Percentiles rank a stretch among this genome's conserved stretches.
Evolutionary conservation across 2,888 invertebrate genomes (phyloP).

Genomic region (Heliconius erato): DNA sequence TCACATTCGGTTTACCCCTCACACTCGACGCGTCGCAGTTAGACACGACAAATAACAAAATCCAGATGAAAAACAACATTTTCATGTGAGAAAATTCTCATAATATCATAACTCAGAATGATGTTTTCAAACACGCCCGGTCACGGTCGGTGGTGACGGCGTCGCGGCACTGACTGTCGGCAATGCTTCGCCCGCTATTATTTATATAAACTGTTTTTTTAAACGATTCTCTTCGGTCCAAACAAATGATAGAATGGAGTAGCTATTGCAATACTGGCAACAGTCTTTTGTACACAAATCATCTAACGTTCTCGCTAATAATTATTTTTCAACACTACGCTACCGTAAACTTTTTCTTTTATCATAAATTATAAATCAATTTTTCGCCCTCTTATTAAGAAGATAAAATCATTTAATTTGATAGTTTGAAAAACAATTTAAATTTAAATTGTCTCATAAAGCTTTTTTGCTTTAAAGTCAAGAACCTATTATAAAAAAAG

Average conservation of each 20-base stretch:
- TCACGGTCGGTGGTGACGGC: constrained; percentile 60
- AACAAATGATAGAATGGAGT: constrained; percentile 62
- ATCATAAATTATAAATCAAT: constrained; percentile 15
- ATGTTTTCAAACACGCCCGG: constrained; percentile 53
- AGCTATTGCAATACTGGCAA: constrained; percentile 57
- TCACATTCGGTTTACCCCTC: constrained; percentile 70
- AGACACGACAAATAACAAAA: constrained; percentile 57
- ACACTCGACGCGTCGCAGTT: constrained; percentile 64
- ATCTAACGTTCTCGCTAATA: constrained; percentile 3
- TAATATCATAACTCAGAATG: constrained; percentile 56
- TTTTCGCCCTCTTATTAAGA: constrained; percentile 16
- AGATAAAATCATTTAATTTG: constrained; percentile 13
- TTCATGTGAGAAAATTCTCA: constrained; percentile 53
- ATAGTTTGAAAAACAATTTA: constrained; percentile 12
- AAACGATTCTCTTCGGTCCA: constrained; percentile 74
- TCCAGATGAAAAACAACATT: constrained; percentile 53
- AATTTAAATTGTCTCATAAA: neutral
- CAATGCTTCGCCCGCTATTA: constrained; percentile 74
- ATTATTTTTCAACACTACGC: constrained; percentile 5
- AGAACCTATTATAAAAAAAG: neutral
- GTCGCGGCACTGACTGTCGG: constrained; percentile 74
- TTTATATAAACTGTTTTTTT: constrained; percentile 80
- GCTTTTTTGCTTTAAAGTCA: neutral
- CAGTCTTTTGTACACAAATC: constrained; percentile 13
- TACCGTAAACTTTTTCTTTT: constrained; percentile 3